Conservation (phyloP, 2,888 invertebrate species). For the Hirtodrosophila trivittata region DNA sequence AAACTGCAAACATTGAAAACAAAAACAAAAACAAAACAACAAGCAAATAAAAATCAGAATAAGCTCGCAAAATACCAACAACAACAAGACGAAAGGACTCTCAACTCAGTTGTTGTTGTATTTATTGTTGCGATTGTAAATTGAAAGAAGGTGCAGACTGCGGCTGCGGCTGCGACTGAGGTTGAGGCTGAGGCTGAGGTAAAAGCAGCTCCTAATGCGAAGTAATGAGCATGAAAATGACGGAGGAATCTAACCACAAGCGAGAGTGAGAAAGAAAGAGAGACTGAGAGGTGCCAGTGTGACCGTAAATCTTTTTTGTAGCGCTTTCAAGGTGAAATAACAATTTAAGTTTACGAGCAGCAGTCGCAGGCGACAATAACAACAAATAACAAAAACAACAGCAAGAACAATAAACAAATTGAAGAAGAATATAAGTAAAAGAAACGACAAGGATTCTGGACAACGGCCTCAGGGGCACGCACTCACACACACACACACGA, state of each 20-base stretch:
- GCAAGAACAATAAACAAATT: conserved; percentile 12
- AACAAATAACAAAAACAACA: conserved; percentile 17
- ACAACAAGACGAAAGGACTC: conserved; percentile 18
- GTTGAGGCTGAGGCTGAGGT: conserved; percentile 12
- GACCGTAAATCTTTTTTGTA: conserved; percentile 72
- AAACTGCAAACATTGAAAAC: conserved; percentile 40
- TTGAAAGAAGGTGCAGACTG: conserved; percentile 20
- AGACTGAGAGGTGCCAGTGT: conserved; percentile 41
- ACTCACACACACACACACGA: conserved; percentile 1
- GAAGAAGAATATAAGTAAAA: conserved; percentile 30
- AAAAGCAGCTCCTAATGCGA: conserved; percentile 58
- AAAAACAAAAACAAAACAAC: conserved; percentile 29
- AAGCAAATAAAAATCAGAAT: conserved; percentile 65
- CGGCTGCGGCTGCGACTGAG: neutral
- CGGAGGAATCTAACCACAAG: conserved; percentile 36
- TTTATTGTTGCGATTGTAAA: conserved; percentile 37
- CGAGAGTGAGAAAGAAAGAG: neutral
- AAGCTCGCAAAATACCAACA: conserved; percentile 41
- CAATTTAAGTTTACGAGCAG: conserved; percentile 75
- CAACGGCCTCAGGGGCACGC: conserved; percentile 5
- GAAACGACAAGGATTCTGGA: conserved; percentile 7
- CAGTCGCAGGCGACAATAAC: conserved; percentile 44
- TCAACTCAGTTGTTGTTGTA: conserved; percentile 10
- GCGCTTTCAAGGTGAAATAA: conserved; percentile 79
- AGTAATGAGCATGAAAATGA: conserved; percentile 73